These are phyloP conservation scores for Leptoteleia sp. DNA, from an alignment of 1,140 invertebrate species.

Conservation along the genomic window DNA sequence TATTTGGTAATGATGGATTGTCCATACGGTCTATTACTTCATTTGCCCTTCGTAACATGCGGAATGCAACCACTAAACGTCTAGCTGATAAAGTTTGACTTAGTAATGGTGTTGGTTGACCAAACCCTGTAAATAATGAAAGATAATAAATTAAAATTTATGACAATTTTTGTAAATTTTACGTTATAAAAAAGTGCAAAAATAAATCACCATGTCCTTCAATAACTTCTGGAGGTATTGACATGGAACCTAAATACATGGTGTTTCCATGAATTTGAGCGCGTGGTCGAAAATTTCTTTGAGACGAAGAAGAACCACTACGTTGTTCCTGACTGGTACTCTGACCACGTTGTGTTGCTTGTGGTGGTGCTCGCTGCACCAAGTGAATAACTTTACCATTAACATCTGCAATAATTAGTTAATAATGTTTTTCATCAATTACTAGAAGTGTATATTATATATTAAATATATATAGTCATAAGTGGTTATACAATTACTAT, in stretches of 20 bases:
- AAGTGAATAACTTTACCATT: slow-evolving; percentile 96
- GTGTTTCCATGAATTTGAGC: slow-evolving; percentile 80
- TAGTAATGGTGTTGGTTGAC: slow-evolving; percentile 66
- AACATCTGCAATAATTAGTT: slow-evolving; percentile 90
- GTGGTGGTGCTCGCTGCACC: slow-evolving; percentile 91
- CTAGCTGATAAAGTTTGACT: slow-evolving; percentile 77
- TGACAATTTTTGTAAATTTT: no score
- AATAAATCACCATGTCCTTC: slow-evolving; percentile 73
- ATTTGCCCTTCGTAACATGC: slow-evolving; percentile 78
- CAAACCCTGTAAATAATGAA: slow-evolving; percentile 4
- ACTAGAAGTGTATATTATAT: no score
- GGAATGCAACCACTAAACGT: slow-evolving; percentile 75
- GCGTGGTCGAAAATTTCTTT: slow-evolving; percentile 69
- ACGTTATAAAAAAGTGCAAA: no score
- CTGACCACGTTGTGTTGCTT: slow-evolving; percentile 72
- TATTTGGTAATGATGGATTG: slow-evolving; percentile 70
- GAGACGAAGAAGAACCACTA: slow-evolving; percentile 56
- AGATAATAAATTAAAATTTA: no score
- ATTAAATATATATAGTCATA: no score
- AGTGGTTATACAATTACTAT: no score
- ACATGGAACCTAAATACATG: slow-evolving; percentile 85
- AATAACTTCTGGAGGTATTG: slow-evolving; percentile 82
- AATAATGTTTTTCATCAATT: no score
- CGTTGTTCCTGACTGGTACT: slow-evolving; percentile 72
- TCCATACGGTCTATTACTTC: slow-evolving; percentile 78